Conservation (phyloP, 2,888 invertebrate genomes). For the Pilophorus perplexus region DNA sequence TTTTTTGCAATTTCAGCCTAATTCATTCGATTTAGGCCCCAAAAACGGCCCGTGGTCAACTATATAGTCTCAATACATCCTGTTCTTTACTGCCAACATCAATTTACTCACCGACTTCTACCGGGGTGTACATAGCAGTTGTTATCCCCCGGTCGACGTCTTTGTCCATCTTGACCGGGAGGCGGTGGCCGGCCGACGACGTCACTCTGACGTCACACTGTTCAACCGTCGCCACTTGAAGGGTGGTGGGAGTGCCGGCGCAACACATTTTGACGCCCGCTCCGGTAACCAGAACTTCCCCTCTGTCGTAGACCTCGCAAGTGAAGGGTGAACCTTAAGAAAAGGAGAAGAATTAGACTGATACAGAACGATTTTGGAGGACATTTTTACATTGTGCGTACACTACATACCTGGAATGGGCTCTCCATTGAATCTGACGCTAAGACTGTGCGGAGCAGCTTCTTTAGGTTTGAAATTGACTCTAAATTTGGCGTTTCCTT, state of each 20-base stretch:
- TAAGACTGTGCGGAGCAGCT: constrained; percentile 84
- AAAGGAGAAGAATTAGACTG: no score
- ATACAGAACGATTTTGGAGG: no score
- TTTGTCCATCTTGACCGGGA: constrained; percentile 61
- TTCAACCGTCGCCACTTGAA: constrained; percentile 57
- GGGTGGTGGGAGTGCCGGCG: constrained; percentile 63
- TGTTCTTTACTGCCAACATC: no score
- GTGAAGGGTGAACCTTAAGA: constrained; percentile 85
- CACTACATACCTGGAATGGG: constrained; percentile 61
- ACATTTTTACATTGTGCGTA: no score
- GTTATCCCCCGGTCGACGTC: constrained; percentile 64
- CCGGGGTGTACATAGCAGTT: constrained; percentile 55
- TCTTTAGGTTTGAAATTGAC: constrained; percentile 96
- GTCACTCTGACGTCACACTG: constrained; percentile 50
- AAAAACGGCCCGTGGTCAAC: no score
- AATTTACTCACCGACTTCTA: constrained; percentile 55
- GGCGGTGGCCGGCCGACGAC: constrained; percentile 54
- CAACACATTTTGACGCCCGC: constrained; percentile 68
- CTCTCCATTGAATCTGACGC: constrained; percentile 75
- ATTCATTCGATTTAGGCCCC: no score
- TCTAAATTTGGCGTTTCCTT: constrained; percentile 91
- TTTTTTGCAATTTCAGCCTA: no score
- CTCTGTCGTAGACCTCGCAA: constrained; percentile 73
- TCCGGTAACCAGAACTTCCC: constrained; percentile 64
- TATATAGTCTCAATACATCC: no score